Conservation (phyloP, 2,888 invertebrate genomes). For the Xestia rhomboidea region DNA sequence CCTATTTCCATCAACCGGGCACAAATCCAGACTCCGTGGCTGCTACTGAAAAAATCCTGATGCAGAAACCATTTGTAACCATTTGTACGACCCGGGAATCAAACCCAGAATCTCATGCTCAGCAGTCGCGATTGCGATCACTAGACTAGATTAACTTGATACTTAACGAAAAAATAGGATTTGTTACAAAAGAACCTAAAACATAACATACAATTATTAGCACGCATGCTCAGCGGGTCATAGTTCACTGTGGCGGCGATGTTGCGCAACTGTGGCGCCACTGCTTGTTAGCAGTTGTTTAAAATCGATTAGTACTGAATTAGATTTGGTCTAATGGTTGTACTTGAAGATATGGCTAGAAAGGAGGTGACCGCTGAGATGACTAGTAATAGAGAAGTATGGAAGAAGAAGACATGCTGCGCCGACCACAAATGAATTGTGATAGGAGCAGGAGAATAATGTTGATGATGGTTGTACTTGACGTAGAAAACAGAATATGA, state of each 20-base stretch:
- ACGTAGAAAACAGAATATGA: background rate
- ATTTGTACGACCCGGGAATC: no score
- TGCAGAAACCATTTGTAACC: no score
- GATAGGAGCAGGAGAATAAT: no score
- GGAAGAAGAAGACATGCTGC: no score
- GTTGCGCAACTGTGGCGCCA: constrained; percentile 57
- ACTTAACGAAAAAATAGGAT: constrained; percentile 26
- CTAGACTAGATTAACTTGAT: background rate
- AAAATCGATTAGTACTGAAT: constrained; percentile 62
- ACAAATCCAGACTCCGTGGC: no score
- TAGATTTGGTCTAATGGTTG: constrained; percentile 23
- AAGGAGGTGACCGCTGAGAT: no score
- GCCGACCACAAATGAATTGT: no score
- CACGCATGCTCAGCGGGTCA: constrained; percentile 70
- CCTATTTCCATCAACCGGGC: no score
- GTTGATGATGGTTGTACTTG: background rate
- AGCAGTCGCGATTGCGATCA: no score
- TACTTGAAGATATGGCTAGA: background rate
- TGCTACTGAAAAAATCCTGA: no score
- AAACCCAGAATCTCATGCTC: no score
- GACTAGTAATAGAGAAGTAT: no score
- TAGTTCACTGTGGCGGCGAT: constrained; percentile 64
- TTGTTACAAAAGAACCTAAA: constrained; percentile 44
- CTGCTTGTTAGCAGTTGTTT: constrained; percentile 51
- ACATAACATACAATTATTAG: constrained; percentile 61